Percentiles rank a stretch among this genome's conserved stretches.
Conservation (phyloP, 2,888 invertebrate genomes). For the Artemia sp. region DNA sequence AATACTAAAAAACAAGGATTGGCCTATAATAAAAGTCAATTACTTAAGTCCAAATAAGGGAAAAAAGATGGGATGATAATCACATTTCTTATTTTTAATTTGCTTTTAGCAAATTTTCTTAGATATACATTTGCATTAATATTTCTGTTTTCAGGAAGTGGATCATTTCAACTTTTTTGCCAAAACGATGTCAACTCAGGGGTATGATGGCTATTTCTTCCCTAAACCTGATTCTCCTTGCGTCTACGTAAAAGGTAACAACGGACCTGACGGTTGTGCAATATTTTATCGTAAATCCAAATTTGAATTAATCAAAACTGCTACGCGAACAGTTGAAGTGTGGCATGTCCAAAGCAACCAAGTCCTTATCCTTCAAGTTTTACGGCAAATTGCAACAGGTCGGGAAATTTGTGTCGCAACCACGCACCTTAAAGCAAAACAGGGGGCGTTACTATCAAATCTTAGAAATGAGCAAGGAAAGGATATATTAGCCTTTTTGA, state of each 20-base stretch:
- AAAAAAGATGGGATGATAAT: too few species aligned
- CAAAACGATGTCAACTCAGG: conserved; percentile 43
- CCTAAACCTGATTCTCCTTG: conserved; percentile 63
- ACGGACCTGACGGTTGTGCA: conserved; percentile 62
- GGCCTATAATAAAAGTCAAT: too few species aligned
- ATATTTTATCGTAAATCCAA: conserved; percentile 48
- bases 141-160: conserved; percentile 41
- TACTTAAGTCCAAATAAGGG: too few species aligned
- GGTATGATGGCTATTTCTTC: conserved; percentile 49
- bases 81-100: too few species aligned
- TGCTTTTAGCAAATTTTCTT: too few species aligned
- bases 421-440: conserved; percentile 55
- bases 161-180: conserved; percentile 53
- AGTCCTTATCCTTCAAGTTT: conserved; percentile 43
- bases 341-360: conserved; percentile 56
- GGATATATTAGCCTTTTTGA: conserved; percentile 43
- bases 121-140: too few species aligned
- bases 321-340: conserved; percentile 46
- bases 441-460: conserved; percentile 46
- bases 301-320: conserved; percentile 42
- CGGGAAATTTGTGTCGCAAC: conserved; percentile 48
- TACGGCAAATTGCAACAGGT: conserved; percentile 40
- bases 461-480: conserved; percentile 52
- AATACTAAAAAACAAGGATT: too few species aligned
- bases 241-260: conserved; percentile 48